Conservation (phyloP, 2,113 vertebrate genomes). For the Sebastes schlegelii region DNA sequence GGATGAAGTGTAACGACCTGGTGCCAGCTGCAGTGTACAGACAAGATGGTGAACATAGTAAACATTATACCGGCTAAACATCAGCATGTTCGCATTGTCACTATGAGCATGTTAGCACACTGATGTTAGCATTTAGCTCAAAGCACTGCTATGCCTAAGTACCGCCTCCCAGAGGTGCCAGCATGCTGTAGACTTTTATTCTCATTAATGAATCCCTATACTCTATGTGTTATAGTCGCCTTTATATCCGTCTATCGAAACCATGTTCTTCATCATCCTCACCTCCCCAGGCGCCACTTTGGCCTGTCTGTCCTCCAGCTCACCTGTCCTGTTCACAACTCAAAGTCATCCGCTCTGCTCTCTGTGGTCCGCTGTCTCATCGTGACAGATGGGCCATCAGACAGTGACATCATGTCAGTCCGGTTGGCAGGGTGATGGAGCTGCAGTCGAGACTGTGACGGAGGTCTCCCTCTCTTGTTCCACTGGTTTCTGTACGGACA, state of each 20-base stretch:
- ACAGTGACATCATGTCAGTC: background rate
- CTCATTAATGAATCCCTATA: background rate
- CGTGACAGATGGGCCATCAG: background rate
- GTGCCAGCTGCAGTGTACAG: too few species aligned
- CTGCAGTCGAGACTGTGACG: background rate
- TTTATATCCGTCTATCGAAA: background rate
- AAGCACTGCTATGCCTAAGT: too few species aligned
- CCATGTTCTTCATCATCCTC: too few species aligned
- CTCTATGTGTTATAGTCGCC: background rate
- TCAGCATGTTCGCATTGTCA: too few species aligned
- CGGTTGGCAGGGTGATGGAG: background rate
- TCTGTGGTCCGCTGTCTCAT: background rate
- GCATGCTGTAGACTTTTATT: background rate
- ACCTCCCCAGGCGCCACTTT: too few species aligned
- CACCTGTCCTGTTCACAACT: background rate
- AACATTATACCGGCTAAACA: too few species aligned
- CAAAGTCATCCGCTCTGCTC: background rate
- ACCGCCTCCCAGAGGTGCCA: background rate
- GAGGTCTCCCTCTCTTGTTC: background rate
- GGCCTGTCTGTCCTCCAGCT: background rate
- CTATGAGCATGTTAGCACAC: too few species aligned
- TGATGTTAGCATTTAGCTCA: too few species aligned
- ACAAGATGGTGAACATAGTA: too few species aligned
- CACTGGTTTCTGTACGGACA: background rate
- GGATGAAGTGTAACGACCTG: too few species aligned